phyloP scores from a whole-genome alignment of 2,113 vertebrate genomes.

The Emydura subglobosa region DNA sequence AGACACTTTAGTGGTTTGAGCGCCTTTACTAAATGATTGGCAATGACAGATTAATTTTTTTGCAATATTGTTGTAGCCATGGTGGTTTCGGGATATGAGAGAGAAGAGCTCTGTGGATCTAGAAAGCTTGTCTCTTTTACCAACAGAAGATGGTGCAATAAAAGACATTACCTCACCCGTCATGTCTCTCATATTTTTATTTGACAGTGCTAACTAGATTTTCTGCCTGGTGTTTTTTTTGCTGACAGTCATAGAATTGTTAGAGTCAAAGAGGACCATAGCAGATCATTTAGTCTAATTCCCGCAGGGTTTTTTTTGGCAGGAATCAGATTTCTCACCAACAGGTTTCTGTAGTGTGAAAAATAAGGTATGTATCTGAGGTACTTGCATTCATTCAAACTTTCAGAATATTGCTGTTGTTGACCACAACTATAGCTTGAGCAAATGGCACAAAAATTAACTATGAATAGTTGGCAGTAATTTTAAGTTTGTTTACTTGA shows the following conservation, averaged over 20 bases:
- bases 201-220: not conserved
- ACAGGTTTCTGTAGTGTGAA: not conserved
- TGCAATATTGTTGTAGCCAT: not conserved
- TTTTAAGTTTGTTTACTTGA: not conserved
- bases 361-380: not conserved
- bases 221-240: not conserved
- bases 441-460: not conserved
- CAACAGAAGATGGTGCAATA: not conserved
- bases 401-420: not conserved
- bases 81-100: not conserved
- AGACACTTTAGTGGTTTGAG: not conserved
- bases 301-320: too few relatives aligned
- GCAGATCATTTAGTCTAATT: not conserved
- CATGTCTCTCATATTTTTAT: not conserved
- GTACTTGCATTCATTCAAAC: not conserved
- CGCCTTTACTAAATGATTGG: fast-evolving
- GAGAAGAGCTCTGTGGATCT: not conserved
- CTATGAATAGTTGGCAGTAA: not conserved
- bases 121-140: not conserved
- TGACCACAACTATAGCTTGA: not conserved
- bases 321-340: not conserved
- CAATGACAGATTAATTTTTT: not conserved
- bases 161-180: not conserved
- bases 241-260: not conserved
- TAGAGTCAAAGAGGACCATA: fast-evolving